phyloP scores from a whole-genome alignment of 2,888 invertebrate species.

The Hydroisotoma schaefferi region DNA sequence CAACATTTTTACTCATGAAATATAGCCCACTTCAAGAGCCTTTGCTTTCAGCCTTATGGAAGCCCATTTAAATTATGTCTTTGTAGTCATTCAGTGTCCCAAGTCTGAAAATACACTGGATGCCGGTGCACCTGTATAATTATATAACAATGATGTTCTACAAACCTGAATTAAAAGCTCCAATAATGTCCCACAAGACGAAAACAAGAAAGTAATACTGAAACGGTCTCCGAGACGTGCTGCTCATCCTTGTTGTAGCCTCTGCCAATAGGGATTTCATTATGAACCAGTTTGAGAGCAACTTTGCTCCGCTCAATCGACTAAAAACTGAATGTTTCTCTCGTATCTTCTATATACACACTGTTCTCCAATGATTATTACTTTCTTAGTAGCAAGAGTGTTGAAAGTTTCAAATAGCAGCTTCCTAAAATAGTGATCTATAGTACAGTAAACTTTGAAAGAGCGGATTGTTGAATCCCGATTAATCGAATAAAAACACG shows the following conservation, averaged over 20 bases:
- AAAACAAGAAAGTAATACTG: conserved; percentile 12
- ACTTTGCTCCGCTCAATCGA: background rate
- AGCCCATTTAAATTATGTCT: no score
- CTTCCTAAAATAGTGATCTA: background rate
- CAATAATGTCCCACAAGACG: conserved; percentile 12
- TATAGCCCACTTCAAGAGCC: no score
- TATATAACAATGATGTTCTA: background rate
- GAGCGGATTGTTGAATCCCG: background rate
- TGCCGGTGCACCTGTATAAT: no score
- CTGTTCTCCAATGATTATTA: no score
- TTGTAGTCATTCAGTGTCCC: no score
- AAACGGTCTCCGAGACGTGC: conserved; percentile 6
- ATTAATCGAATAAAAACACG: conserved; percentile 1
- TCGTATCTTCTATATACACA: no score
- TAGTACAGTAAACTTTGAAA: background rate
- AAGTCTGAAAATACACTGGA: no score
- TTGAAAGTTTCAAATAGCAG: background rate
- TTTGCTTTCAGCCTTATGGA: no score
- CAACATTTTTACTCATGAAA: background rate
- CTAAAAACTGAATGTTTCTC: background rate
- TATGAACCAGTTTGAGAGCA: background rate
- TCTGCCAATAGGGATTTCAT: conserved; percentile 5
- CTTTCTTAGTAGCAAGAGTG: no score
- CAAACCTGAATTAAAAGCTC: conserved; percentile 13
- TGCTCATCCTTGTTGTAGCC: no score